These are phyloP conservation scores for Orthosia incerta DNA, from an alignment of 2,888 invertebrate species.

Conservation along the genomic window DNA sequence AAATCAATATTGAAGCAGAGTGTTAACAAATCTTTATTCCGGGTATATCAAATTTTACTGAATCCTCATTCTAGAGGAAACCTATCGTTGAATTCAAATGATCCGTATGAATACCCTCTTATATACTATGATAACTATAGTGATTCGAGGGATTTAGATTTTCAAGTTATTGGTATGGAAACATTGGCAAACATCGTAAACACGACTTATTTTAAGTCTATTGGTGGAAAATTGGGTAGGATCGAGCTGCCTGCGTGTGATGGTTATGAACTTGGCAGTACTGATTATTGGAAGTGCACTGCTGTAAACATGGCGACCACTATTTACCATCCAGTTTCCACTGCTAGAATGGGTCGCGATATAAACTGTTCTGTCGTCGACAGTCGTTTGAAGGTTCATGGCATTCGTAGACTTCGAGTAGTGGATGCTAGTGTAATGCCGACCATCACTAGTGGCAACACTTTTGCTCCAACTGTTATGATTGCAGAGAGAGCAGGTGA, in stretches of 20 bases:
- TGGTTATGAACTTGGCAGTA: conserved; percentile 28
- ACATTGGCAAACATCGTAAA: conserved; percentile 30
- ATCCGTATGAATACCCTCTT: conserved; percentile 75
- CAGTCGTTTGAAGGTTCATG: conserved; percentile 54
- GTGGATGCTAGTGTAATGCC: conserved; percentile 95
- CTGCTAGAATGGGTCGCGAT: conserved; percentile 50
- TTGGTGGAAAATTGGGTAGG: conserved; percentile 34
- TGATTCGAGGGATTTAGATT: conserved; percentile 52
- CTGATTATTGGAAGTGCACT: conserved; percentile 54
- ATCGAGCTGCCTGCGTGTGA: conserved; percentile 36
- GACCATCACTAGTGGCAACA: conserved; percentile 93
- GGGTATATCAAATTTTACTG: conserved; percentile 12
- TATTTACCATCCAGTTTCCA: conserved; percentile 55
- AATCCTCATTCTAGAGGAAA: conserved; percentile 54
- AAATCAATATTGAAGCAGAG: conserved; percentile 49
- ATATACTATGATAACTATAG: conserved; percentile 53
- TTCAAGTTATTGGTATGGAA: conserved; percentile 35
- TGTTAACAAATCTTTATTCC: conserved; percentile 39
- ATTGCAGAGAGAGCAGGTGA: conserved; percentile 91
- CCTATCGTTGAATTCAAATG: conserved; percentile 53
- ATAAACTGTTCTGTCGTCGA: conserved; percentile 45
- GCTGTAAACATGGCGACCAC: conserved; percentile 43
- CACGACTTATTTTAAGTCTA: conserved; percentile 47
- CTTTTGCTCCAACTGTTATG: conserved; percentile 94
- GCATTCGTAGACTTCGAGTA: conserved; percentile 82